A percentile compares a stretch with the other conserved stretches of the same genome.
These are phyloP conservation scores for Prionailurus bengalensis DNA, from an alignment of 2,113 vertebrate genomes.

Conservation along the genomic window DNA sequence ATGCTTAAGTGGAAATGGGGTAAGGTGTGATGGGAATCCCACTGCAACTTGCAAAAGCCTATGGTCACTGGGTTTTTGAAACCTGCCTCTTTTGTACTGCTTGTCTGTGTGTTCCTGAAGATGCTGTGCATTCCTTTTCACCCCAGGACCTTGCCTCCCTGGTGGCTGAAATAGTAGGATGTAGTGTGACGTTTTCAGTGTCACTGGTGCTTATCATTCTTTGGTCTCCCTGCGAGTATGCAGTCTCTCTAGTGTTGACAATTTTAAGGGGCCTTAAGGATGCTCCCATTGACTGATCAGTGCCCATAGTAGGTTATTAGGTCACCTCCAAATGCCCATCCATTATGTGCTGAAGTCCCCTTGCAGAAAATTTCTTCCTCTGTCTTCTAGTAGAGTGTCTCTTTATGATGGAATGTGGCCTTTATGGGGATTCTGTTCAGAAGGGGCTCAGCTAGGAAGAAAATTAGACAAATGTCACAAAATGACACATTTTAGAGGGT, in stretches of 20 bases:
- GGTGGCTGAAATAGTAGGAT: rapidly evolving
- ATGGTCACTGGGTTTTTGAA: rapidly evolving
- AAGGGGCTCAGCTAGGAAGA: background rate
- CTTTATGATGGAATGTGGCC: background rate
- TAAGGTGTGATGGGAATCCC: background rate
- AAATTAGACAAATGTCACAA: background rate
- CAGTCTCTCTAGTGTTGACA: background rate
- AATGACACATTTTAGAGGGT: background rate
- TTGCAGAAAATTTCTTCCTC: background rate
- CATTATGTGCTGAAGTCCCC: background rate
- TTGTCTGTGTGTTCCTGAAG: background rate
- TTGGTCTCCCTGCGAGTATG: background rate
- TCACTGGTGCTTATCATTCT: background rate
- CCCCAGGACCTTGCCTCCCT: background rate
- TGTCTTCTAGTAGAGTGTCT: background rate
- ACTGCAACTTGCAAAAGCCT: background rate
- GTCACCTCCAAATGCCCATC: background rate
- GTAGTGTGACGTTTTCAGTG: background rate
- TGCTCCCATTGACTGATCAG: background rate
- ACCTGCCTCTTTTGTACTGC: background rate
- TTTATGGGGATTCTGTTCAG: background rate
- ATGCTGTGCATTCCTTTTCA: background rate
- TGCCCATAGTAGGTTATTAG: background rate
- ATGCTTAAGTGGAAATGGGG: background rate
- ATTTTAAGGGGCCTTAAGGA: background rate